Evolutionary conservation across 2,888 invertebrate species (phyloP).

Genomic region (Chromoteleia sp.): DNA sequence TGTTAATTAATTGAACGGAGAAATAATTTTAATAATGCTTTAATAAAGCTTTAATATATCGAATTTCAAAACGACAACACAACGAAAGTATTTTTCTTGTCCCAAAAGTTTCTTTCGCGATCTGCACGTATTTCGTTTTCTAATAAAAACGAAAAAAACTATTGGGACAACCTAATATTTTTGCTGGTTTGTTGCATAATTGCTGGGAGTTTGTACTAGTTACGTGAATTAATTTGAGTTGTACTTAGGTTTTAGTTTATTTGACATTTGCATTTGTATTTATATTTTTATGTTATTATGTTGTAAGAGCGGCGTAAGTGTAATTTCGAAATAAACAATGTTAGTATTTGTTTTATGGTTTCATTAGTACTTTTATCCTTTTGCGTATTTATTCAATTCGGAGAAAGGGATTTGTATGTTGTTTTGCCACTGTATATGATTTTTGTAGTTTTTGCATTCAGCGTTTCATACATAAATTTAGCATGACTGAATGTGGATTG

Average conservation of each 20-base stretch:
- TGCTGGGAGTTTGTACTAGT: slow-evolving; percentile 2
- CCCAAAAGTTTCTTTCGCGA: too few relatives aligned
- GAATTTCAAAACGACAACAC: neutral
- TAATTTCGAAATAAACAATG: neutral
- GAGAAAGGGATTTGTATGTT: neutral
- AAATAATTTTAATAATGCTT: too few relatives aligned
- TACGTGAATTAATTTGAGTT: neutral
- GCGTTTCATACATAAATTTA: neutral
- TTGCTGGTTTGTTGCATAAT: slow-evolving; percentile 13
- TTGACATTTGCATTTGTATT: neutral
- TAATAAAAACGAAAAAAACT: too few relatives aligned
- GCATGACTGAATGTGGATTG: slow-evolving; percentile 1
- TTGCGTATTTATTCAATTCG: neutral
- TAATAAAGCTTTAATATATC: too few relatives aligned
- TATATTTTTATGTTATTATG: neutral
- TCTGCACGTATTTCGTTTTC: too few relatives aligned
- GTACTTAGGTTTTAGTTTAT: neutral
- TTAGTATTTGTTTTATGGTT: neutral
- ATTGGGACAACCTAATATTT: neutral
- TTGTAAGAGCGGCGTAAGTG: neutral
- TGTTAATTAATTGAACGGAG: too few relatives aligned
- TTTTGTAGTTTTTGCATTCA: neutral
- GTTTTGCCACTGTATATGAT: neutral
- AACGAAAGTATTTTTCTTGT: slow-evolving; percentile 4
- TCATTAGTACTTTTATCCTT: too few relatives aligned